phyloP scores from a whole-genome alignment of 2,888 invertebrate species.

The Peribatodes rhomboidaria region DNA sequence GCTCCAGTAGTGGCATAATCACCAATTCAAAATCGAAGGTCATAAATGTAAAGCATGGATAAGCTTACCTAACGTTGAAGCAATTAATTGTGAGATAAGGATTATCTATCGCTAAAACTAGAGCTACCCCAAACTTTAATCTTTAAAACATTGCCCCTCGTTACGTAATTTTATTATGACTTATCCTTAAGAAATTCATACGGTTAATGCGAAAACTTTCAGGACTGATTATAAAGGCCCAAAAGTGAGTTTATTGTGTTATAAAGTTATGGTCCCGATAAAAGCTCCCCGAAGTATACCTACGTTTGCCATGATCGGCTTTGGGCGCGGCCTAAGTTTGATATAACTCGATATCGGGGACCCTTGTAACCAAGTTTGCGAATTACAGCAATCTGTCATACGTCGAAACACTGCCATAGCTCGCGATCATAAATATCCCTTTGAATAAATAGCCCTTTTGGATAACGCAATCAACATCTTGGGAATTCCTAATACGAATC shows the following conservation, averaged over 20 bases:
- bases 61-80: neutral
- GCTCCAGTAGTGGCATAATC: neutral
- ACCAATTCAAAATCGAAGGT: neutral
- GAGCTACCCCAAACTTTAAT: conserved; percentile 15
- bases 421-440: conserved; percentile 54
- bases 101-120: conserved; percentile 17
- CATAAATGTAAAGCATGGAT: conserved; percentile 4
- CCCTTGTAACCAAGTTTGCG: conserved; percentile 71
- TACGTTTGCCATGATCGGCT: conserved; percentile 42
- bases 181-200: conserved; percentile 37
- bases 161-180: conserved; percentile 33
- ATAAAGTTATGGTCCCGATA: conserved; percentile 58
- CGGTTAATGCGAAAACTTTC: conserved; percentile 48
- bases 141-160: conserved; percentile 16
- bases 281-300: conserved; percentile 49
- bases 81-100: conserved; percentile 21
- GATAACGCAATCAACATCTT: conserved; percentile 41
- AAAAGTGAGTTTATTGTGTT: conserved; percentile 61
- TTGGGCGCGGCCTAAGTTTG: conserved; percentile 59
- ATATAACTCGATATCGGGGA: conserved; percentile 68
- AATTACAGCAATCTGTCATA: conserved; percentile 69
- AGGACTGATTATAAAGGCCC: conserved; percentile 59
- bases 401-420: conserved; percentile 55
- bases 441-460: conserved; percentile 39
- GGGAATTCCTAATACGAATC: conserved; percentile 37